These are phyloP conservation scores for Nephrotoma guestfalica DNA, from an alignment of 2,888 invertebrate species.

Conservation along the genomic window DNA sequence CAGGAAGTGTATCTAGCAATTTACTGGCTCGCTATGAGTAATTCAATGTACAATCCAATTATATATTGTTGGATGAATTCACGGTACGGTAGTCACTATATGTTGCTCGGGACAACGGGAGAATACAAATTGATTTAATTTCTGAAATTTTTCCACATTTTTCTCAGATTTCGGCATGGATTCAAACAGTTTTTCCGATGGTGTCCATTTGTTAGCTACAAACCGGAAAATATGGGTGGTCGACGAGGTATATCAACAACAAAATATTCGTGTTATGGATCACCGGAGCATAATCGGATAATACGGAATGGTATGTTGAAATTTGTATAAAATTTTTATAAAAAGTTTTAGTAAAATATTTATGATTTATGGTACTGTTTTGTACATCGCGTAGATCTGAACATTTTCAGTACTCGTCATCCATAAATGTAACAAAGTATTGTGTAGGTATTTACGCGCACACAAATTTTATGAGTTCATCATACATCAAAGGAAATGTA, in stretches of 20 bases:
- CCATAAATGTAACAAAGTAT: too few relatives aligned
- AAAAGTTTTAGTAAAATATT: too few relatives aligned
- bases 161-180: conserved; percentile 73
- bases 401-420: too few relatives aligned
- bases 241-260: conserved; percentile 62
- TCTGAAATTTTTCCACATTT: background rate
- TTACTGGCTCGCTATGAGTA: conserved; percentile 97
- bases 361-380: too few relatives aligned
- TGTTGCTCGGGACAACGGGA: background rate
- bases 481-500: background rate
- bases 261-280: conserved; percentile 63
- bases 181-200: conserved; percentile 87
- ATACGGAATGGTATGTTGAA: conserved; percentile 46
- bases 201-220: conserved; percentile 61
- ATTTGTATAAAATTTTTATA: background rate
- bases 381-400: too few relatives aligned
- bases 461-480: background rate
- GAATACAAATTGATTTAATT: background rate
- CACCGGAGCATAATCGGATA: conserved; percentile 55
- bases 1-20: conserved; percentile 83
- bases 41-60: conserved; percentile 95
- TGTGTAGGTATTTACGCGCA: background rate
- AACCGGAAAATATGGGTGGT: conserved; percentile 48
- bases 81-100: conserved; percentile 47
- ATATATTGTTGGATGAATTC: conserved; percentile 98